phyloP scores from a whole-genome alignment of 92 coral and sea anemone genomes.

The Desmophyllum pertusum region DNA sequence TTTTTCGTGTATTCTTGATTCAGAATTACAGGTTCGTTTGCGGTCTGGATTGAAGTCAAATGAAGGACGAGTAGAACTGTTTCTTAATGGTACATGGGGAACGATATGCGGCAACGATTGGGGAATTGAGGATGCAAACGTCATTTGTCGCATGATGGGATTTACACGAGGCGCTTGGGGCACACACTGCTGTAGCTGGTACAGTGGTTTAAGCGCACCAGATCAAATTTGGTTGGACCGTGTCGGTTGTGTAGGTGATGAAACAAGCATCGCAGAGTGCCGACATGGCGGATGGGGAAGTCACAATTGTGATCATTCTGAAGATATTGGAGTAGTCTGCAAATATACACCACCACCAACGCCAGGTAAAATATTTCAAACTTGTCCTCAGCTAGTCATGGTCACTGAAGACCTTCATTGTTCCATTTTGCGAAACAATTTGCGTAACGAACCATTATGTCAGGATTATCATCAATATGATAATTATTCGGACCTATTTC shows the following conservation, averaged over 20 bases:
- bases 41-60: conserved; percentile 42
- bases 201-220: neutral
- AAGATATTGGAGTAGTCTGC: conserved; percentile 44
- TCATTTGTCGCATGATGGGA: conserved; percentile 67
- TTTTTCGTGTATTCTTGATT: neutral
- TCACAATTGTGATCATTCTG: conserved; percentile 29
- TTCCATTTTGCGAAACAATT: too few species aligned
- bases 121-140: conserved; percentile 65
- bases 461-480: too few species aligned
- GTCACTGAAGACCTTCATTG: too few species aligned
- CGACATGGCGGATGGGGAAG: conserved; percentile 54
- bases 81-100: conserved; percentile 57
- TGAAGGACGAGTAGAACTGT: conserved; percentile 61
- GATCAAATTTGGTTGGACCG: conserved; percentile 32
- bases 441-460: too few species aligned
- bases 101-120: conserved; percentile 63
- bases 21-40: conserved; percentile 45
- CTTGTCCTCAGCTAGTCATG: neutral
- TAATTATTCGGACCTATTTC: too few species aligned
- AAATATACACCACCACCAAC: conserved; percentile 26
- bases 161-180: conserved; percentile 46
- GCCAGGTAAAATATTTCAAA: conserved; percentile 19
- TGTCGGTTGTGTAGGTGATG: conserved; percentile 34
- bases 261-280: conserved; percentile 36
- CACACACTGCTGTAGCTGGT: conserved; percentile 47